Evolutionary conservation across 2,888 invertebrate species (phyloP).

Genomic region (Mesochorus sp.): DNA sequence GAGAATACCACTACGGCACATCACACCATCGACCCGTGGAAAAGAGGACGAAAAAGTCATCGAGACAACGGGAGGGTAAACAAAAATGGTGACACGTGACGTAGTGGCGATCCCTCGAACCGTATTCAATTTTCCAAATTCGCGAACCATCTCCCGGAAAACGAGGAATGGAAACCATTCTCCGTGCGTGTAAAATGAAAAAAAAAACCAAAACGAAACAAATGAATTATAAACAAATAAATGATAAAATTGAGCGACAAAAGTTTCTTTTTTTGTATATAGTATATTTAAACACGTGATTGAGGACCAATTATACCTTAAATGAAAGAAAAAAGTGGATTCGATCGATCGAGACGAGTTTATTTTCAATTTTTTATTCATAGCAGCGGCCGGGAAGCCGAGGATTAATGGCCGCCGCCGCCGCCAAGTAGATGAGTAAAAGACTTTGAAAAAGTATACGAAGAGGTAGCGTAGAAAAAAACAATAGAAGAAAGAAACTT

Average conservation of each 20-base stretch:
- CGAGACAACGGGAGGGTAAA: constrained; percentile 50
- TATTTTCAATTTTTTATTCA: constrained; percentile 12
- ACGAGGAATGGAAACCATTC: constrained; percentile 8
- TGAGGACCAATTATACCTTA: not conserved
- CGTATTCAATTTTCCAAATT: constrained; percentile 61
- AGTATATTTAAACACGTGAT: not conserved
- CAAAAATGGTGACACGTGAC: constrained; percentile 70
- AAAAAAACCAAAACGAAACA: constrained; percentile 12
- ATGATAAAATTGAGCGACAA: not conserved
- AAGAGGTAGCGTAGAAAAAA: not conserved
- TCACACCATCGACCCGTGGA: constrained; percentile 72
- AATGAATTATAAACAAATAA: not conserved
- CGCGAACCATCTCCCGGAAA: not conserved
- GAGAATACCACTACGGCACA: constrained; percentile 78
- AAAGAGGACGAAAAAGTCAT: constrained; percentile 48
- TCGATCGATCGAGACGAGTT: constrained; percentile 39
- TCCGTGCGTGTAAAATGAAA: constrained; percentile 21
- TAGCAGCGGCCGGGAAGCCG: constrained; percentile 1
- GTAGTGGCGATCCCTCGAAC: constrained; percentile 71
- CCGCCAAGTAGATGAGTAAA: constrained; percentile 15
- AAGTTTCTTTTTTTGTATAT: too few species aligned
- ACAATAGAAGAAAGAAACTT: constrained; percentile 51
- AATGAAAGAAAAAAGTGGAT: constrained; percentile 11
- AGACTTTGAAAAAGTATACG: not conserved
- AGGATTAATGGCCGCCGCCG: constrained; percentile 41